Conservation (phyloP, 2,888 invertebrate species). For the Caenorhabditis sulstoni region DNA sequence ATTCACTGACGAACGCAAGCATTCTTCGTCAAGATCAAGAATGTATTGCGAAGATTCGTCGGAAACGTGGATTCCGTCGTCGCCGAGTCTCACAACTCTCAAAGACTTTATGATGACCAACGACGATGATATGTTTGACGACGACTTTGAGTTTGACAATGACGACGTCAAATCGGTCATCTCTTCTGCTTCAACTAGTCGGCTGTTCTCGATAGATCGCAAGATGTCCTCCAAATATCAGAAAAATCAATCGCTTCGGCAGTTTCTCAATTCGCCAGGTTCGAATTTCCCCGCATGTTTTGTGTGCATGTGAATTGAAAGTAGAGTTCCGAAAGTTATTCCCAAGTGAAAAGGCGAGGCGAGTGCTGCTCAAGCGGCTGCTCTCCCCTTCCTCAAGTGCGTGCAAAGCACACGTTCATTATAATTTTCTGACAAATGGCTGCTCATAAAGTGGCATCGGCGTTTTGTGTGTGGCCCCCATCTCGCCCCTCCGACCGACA, state of each 20-base stretch:
- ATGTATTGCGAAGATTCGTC: constrained; percentile 35
- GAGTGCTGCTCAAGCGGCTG: constrained; percentile 33
- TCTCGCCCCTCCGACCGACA: constrained; percentile 22
- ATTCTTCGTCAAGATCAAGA: constrained; percentile 18
- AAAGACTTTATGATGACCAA: constrained; percentile 55
- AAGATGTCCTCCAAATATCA: constrained; percentile 27
- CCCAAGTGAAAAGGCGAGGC: too few relatives aligned
- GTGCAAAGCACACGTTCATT: constrained; percentile 61
- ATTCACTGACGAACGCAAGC: constrained; percentile 11
- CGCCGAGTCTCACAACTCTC: constrained; percentile 58
- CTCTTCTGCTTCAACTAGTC: constrained; percentile 67
- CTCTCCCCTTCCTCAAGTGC: constrained; percentile 37
- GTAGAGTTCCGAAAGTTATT: too few relatives aligned
- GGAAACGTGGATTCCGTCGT: constrained; percentile 52
- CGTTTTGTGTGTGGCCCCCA: constrained; percentile 46
- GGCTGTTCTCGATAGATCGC: constrained; percentile 44
- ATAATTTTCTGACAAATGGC: constrained; percentile 67
- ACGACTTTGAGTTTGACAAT: constrained; percentile 53
- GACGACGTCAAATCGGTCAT: constrained; percentile 63
- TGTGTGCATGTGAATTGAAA: background rate
- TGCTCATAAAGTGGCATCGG: constrained; percentile 62
- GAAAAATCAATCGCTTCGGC: constrained; percentile 43
- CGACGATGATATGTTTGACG: constrained; percentile 36
- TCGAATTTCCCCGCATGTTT: background rate
- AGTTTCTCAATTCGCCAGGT: constrained; percentile 60